phyloP scores from a whole-genome alignment of 2,888 invertebrate species.

The Agapostemon virescens region DNA sequence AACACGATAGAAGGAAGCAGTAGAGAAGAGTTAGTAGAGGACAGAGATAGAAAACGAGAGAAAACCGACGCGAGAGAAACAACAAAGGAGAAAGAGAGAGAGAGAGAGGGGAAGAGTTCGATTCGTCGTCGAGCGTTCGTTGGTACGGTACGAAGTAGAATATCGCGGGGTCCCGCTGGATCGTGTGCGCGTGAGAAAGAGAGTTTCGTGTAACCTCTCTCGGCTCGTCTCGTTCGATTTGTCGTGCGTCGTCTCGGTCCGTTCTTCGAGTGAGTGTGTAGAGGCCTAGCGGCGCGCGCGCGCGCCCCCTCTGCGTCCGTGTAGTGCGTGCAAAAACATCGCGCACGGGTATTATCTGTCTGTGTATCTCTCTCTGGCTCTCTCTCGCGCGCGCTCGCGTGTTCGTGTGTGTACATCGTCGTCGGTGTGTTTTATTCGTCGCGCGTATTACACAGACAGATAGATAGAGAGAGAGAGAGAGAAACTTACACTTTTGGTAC shows the following conservation, averaged over 20 bases:
- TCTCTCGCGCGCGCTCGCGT: constrained; percentile 46
- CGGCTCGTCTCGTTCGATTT: constrained; percentile 51
- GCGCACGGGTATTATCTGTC: background rate
- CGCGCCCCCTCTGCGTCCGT: constrained; percentile 24
- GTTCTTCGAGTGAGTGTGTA: constrained; percentile 47
- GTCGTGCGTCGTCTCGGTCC: constrained; percentile 59
- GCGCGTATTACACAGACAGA: no score
- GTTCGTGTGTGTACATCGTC: constrained; percentile 36
- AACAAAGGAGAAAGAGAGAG: constrained; percentile 14
- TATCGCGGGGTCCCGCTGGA: constrained; percentile 48
- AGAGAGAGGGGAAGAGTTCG: constrained; percentile 2
- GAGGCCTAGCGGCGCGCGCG: constrained; percentile 51
- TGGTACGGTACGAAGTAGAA: background rate
- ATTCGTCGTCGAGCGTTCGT: constrained; percentile 30
- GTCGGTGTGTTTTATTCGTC: constrained; percentile 2
- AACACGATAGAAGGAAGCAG: constrained; percentile 36
- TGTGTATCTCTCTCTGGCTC: background rate
- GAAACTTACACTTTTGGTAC: background rate
- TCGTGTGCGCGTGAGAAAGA: constrained; percentile 39
- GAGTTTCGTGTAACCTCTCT: constrained; percentile 45
- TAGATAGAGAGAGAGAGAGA: background rate
- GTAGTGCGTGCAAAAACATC: constrained; percentile 11
- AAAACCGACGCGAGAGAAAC: background rate
- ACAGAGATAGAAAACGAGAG: constrained; percentile 45
- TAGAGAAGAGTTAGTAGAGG: constrained; percentile 33